Evolutionary conservation across 1,140 invertebrate genomes (phyloP).

Genomic region (Tetragnatha versicolor): DNA sequence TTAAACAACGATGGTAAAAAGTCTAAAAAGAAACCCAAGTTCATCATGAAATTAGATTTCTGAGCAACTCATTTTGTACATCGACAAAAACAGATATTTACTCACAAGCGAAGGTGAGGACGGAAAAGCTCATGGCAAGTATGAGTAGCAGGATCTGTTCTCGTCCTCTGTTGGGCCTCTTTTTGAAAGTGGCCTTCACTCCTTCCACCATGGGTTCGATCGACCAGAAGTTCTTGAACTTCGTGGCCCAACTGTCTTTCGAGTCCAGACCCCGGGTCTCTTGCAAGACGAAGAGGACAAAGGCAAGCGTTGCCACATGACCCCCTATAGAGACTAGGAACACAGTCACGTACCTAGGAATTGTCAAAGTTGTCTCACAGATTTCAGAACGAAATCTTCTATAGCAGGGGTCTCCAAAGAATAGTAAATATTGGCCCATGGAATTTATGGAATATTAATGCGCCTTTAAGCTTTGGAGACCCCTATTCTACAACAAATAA

Average conservation of each 20-base stretch:
- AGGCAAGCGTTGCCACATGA: background rate
- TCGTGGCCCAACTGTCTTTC: background rate
- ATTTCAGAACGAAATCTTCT: too few species aligned
- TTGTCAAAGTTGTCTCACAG: background rate
- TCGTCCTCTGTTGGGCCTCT: constrained; percentile 22
- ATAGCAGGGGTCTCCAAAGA: too few species aligned
- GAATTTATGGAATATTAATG: too few species aligned
- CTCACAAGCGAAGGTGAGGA: constrained; percentile 27
- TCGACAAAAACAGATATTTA: background rate
- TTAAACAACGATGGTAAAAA: too few species aligned
- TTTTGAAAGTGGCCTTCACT: constrained; percentile 12
- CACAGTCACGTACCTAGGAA: background rate
- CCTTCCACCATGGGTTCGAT: background rate
- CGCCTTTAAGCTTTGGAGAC: too few species aligned
- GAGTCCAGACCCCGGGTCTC: constrained; percentile 34
- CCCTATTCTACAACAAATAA: too few species aligned
- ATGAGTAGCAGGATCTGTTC: constrained; percentile 31
- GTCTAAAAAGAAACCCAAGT: too few species aligned
- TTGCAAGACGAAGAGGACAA: constrained; percentile 20
- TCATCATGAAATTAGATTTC: too few species aligned
- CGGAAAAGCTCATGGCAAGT: constrained; percentile 11
- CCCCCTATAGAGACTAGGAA: background rate
- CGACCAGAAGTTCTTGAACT: constrained; percentile 7
- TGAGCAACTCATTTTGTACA: background rate
- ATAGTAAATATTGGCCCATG: too few species aligned